phyloP scores from a whole-genome alignment of 1,140 invertebrate genomes.

The Sycobia sp. region DNA sequence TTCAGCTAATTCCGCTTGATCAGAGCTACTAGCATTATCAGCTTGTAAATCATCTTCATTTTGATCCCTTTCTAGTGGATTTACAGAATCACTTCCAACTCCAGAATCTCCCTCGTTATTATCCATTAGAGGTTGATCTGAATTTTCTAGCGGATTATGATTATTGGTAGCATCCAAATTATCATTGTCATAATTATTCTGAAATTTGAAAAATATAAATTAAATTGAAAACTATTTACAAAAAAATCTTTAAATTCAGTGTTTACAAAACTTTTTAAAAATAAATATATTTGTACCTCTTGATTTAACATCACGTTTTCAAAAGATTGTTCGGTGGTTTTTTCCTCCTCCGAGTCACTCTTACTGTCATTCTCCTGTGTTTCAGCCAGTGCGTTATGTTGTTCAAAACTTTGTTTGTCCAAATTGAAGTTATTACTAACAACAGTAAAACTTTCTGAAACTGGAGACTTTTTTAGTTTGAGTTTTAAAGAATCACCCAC shows the following conservation, averaged over 20 bases:
- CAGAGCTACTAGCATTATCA: conserved; percentile 50
- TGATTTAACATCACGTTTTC: conserved; percentile 57
- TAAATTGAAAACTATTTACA: neutral
- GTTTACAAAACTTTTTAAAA: conserved; percentile 6
- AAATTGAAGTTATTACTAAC: conserved; percentile 50
- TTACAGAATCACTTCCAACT: conserved; percentile 59
- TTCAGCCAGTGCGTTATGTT: conserved; percentile 50
- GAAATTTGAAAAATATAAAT: conserved; percentile 33
- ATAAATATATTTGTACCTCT: conserved; percentile 42
- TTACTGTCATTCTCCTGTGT: conserved; percentile 50
- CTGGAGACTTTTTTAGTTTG: conserved; percentile 53
- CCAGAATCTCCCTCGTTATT: conserved; percentile 58
- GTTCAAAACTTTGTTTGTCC: conserved; percentile 32
- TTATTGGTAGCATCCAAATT: conserved; percentile 47
- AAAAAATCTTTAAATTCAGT: too few species aligned
- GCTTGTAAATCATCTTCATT: conserved; percentile 54
- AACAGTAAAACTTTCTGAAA: conserved; percentile 54
- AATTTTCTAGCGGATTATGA: conserved; percentile 51
- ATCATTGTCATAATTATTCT: conserved; percentile 50
- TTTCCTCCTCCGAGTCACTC: conserved; percentile 46
- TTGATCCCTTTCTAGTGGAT: conserved; percentile 56
- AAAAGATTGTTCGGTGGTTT: conserved; percentile 45
- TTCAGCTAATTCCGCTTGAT: conserved; percentile 44
- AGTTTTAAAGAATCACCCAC: conserved; percentile 50
- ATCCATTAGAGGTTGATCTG: conserved; percentile 53